A percentile compares a stretch with the other conserved stretches of the same genome.
Conservation (phyloP, 2,797 vertebrate genomes). For the Sebastes ruberrimus region DNA sequence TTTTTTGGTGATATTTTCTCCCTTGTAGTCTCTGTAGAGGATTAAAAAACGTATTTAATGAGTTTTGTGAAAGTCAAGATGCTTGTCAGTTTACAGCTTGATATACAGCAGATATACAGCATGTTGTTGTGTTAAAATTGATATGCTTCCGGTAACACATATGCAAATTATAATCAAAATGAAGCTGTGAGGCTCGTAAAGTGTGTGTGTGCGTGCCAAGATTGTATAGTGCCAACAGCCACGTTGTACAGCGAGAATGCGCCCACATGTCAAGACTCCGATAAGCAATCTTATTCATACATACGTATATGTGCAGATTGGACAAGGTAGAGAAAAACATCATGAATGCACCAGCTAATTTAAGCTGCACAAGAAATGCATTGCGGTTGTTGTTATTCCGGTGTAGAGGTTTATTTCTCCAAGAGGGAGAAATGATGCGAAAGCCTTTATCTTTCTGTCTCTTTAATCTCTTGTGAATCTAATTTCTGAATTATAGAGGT, state of each 20-base stretch:
- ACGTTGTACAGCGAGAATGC: not conserved
- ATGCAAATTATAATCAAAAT: not conserved
- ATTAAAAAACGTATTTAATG: not conserved
- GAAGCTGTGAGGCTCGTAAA: not conserved
- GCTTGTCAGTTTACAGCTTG: not conserved
- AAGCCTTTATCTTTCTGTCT: not conserved
- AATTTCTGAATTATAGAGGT: not conserved
- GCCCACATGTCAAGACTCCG: not conserved
- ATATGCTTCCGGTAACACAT: not conserved
- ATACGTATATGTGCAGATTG: not conserved
- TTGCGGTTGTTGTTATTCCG: not conserved
- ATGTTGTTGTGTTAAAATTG: not conserved
- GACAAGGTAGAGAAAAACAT: not conserved
- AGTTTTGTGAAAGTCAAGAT: not conserved
- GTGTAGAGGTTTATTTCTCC: not conserved
- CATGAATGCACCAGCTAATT: not conserved
- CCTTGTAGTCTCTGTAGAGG: too few relatives aligned
- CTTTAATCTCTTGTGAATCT: not conserved
- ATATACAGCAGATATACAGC: not conserved
- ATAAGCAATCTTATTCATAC: not conserved
- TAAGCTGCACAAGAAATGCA: not conserved
- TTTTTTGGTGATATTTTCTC: not conserved
- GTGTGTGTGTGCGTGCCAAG: not conserved
- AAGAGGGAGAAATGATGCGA: too few relatives aligned
- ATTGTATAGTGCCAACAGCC: not conserved